phyloP scores from a whole-genome alignment of 2,797 vertebrate genomes.

The Chrysolophus pictus region DNA sequence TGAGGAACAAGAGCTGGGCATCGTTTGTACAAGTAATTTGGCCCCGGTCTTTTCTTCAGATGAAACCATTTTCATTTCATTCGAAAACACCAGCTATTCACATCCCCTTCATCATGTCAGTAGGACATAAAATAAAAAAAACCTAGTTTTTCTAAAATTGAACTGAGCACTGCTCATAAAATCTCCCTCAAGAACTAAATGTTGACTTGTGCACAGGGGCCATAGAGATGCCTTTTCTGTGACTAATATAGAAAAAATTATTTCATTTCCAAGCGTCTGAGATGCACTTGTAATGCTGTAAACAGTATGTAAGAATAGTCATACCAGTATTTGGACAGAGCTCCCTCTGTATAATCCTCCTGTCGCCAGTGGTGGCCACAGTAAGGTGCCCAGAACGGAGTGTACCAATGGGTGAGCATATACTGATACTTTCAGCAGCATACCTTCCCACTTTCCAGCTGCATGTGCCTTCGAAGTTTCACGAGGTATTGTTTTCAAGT shows the following conservation, averaged over 20 bases:
- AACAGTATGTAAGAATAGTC: neutral
- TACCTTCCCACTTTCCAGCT: neutral
- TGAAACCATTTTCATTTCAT: neutral
- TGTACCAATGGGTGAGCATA: neutral
- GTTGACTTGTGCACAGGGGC: constrained; percentile 34
- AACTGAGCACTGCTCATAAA: constrained; percentile 34
- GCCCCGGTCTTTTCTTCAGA: neutral
- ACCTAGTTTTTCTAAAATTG: constrained; percentile 23
- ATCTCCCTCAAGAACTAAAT: constrained; percentile 14
- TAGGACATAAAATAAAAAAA: neutral
- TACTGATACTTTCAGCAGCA: neutral
- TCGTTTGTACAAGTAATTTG: neutral
- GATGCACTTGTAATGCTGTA: neutral
- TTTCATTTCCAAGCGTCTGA: constrained; percentile 4
- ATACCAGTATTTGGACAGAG: neutral
- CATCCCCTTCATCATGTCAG: constrained; percentile 23
- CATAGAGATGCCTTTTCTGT: constrained; percentile 46
- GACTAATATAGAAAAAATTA: constrained; percentile 1
- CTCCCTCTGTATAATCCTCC: neutral
- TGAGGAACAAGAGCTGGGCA: neutral
- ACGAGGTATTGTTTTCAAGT: neutral
- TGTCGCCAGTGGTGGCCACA: fast-evolving
- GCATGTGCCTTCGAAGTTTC: neutral
- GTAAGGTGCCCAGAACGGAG: neutral
- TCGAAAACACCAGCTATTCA: constrained; percentile 11